Evolutionary conservation across 2,888 invertebrate genomes (phyloP), one percentile per base, ranked within the genome.

Genomic region (Anoncus sp.): DNA sequence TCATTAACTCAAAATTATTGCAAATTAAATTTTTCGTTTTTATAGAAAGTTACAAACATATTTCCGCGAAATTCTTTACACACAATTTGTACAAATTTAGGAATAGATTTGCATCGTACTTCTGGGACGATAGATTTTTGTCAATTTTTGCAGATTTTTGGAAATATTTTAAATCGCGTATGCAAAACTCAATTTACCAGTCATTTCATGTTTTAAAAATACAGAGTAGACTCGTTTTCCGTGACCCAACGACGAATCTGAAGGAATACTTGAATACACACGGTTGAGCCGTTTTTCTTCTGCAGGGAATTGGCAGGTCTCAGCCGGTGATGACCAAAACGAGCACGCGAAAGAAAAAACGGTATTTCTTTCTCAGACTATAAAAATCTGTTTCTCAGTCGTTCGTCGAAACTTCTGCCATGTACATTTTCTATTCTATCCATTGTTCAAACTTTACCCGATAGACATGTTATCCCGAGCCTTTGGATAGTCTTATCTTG

Each of bases 201-300:
- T 57, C 10, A 12, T 7, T 35, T 18, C 10, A 38, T 18, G 35
- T 57, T 14, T 12, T 35, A 24, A n/a, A 20, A 35, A 38, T 57
- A 20, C 38, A 14, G 35, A 57, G 24, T 18, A 35, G 14, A 35
- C 57, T 20, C 57, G 57, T 57, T 35, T 12, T 38, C 20, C 5
- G 35, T 57, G 35, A 57, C 16, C 35, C 35, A 35, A 35, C 57
- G 35, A 57, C 45, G 31, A 62, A 62, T 45, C 27, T 20, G 3
- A 5, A 27, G 12, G 16, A 47, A 35, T 24, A 57, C 31, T 57
- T 47, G 57, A 57, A 55, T 57, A 51, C 31, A 45, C 57, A 47
- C 27, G 20, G 57, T 24, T 69, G 67, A 69, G 45, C 67, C 16
- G 14, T 31, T 55, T 66, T 69, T 57, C 27, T 35, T 69, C 57